Base-by-base conservation (phyloP, 1,140 invertebrate genomes). In the Caerostris darwini region DNA sequence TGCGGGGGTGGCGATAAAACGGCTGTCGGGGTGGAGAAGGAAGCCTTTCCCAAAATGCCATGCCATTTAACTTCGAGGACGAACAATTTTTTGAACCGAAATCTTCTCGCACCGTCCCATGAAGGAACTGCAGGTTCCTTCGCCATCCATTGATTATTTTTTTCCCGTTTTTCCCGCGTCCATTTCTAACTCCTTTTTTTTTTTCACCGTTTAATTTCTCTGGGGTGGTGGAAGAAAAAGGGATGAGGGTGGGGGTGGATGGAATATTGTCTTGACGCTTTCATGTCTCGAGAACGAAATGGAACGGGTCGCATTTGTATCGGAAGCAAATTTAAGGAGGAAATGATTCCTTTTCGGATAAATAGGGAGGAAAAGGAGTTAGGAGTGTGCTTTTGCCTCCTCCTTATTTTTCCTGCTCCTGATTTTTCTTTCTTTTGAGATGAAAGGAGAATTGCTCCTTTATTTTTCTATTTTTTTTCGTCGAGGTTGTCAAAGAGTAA, bases 41-140 rank as follows among this genome's bases (percentile, higher is more conserved):
- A 56, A 8, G 58, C 17, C 58, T 54, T 34, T 77, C 69, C 58
- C 19, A 56, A 90, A 77, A 90, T 58, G 89, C 89, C 64, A n/a
- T 83, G 77, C 90, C 90, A 92, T 92, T 92, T 92, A 92, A 92
- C 90, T 92, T 92, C 71, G 69, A 59, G 69, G 90, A 64, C 71
- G 90, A 92, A 92, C 90, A 83, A 92, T 92, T 92, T 92, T 92
- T 92, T 34, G 58, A 64, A 50, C 34, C 54, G 81, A 92, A 90
- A 92, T 83, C 89, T 53, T 58, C 58, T 77, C 56, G n/a, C 54
- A 17, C 34, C 50, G 89, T 17, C 69, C 17, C 54, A 50, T 14
- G 34, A 50, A 12, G 50, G 57, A 54, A 64, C 67, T 69, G 53
- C 61, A 53, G 61, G 53, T 34, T 67, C 56, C 57, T 17, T 54